Conservation (phyloP, 1,140 invertebrate species). For the Bicyclus anynana region DNA sequence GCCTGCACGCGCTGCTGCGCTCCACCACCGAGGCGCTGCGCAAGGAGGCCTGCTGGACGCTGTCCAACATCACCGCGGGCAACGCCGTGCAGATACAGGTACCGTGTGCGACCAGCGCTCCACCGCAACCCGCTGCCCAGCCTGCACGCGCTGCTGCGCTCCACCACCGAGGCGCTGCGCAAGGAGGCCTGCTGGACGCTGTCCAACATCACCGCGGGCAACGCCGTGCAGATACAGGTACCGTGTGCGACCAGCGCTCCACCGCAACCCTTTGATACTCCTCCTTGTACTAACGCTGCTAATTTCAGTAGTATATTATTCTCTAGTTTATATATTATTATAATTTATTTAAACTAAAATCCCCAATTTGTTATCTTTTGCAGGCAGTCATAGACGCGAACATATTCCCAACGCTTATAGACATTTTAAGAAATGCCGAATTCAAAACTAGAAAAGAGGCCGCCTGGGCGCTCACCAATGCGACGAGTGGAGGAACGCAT, state of each 20-base stretch:
- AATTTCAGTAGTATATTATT: too few species aligned
- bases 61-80: slow-evolving; percentile 98
- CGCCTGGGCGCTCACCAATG: slow-evolving; percentile 98
- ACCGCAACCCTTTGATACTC: too few species aligned
- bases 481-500: slow-evolving; percentile 95
- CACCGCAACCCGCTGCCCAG: too few species aligned
- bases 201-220: slow-evolving; percentile 98
- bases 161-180: slow-evolving; percentile 35
- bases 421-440: slow-evolving; percentile 93
- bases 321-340: too few species aligned
- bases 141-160: too few species aligned
- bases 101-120: too few species aligned
- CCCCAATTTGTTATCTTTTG: slow-evolving; percentile 28
- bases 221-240: slow-evolving; percentile 85
- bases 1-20: too few species aligned
- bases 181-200: slow-evolving; percentile 99
- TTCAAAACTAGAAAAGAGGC: slow-evolving; percentile 99
- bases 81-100: slow-evolving; percentile 88
- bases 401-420: slow-evolving; percentile 95
- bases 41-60: slow-evolving; percentile 99
- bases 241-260: too few species aligned
- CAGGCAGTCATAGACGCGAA: slow-evolving; percentile 97
- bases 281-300: too few species aligned
- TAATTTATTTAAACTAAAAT: not conserved
- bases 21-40: slow-evolving; percentile 35